Conservation (phyloP, 2,797 vertebrate species). For the Sebastes umbrosus region DNA sequence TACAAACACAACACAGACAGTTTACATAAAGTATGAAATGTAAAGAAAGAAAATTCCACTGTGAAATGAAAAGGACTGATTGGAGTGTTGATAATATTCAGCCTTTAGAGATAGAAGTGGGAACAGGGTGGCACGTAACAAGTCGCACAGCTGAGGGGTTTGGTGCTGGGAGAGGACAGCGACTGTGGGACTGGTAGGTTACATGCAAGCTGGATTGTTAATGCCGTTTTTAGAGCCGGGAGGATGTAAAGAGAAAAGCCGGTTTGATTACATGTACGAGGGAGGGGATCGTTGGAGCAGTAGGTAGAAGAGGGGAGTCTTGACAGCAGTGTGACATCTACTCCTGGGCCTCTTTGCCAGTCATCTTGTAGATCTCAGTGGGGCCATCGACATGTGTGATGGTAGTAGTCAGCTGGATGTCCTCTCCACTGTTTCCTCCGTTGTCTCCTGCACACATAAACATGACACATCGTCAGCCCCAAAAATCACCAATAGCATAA, state of each 20-base stretch:
- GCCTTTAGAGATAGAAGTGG: slow-evolving; percentile 9
- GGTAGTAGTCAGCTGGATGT: slow-evolving; percentile 95
- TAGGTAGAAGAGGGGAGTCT: slow-evolving; percentile 17
- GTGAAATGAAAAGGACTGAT: slow-evolving; percentile 61
- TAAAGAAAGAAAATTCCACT: background rate
- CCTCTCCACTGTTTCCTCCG: slow-evolving; percentile 89
- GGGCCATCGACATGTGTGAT: slow-evolving; percentile 94
- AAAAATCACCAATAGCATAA: background rate
- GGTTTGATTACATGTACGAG: slow-evolving; percentile 23
- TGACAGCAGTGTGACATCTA: slow-evolving; percentile 61
- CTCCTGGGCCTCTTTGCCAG: slow-evolving; percentile 93
- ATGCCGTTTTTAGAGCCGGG: background rate
- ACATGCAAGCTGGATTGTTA: slow-evolving; percentile 34
- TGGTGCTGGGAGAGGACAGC: slow-evolving; percentile 4
- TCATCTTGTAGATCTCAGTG: slow-evolving; percentile 94
- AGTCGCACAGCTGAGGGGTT: slow-evolving; percentile 17
- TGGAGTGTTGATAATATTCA: slow-evolving; percentile 51
- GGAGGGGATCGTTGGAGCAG: slow-evolving; percentile 38
- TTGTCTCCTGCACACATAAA: slow-evolving; percentile 81
- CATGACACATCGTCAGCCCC: background rate
- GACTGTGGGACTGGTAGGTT: slow-evolving; percentile 1
- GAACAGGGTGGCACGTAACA: background rate
- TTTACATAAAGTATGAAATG: slow-evolving; percentile 47
- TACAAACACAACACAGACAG: slow-evolving; percentile 41
- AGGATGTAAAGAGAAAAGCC: slow-evolving; percentile 10